Evolutionary conservation across 2,888 invertebrate genomes (phyloP).

Genomic region (Parascotia fuliginaria): DNA sequence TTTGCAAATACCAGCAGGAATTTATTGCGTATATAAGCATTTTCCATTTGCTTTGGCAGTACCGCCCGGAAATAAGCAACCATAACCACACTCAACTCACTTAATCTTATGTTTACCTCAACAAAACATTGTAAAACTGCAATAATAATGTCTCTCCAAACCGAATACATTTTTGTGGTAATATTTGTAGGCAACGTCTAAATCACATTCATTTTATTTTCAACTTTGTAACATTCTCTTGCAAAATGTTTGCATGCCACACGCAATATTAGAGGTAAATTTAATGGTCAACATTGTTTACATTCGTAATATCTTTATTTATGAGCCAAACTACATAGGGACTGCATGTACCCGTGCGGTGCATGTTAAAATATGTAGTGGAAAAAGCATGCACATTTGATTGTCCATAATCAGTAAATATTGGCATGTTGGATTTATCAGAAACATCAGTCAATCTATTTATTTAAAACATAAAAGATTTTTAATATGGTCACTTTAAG

Average conservation of each 20-base stretch:
- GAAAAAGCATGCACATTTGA: too few relatives aligned
- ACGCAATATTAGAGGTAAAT: constrained; percentile 45
- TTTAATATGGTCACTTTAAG: too few relatives aligned
- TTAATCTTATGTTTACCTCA: background rate
- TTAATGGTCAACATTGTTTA: constrained; percentile 43
- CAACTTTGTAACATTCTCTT: constrained; percentile 43
- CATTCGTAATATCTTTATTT: constrained; percentile 52
- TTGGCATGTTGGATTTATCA: too few relatives aligned
- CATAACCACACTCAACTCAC: background rate
- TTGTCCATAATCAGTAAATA: too few relatives aligned
- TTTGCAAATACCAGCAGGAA: too few relatives aligned
- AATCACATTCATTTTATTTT: constrained; percentile 47
- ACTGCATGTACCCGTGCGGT: background rate
- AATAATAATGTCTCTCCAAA: constrained; percentile 14
- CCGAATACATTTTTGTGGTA: constrained; percentile 16
- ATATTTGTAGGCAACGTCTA: constrained; percentile 50
- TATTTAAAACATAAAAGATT: too few relatives aligned
- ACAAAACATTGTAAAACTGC: constrained; percentile 6
- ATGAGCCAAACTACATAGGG: constrained; percentile 10
- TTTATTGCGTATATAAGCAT: too few relatives aligned
- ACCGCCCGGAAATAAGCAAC: background rate
- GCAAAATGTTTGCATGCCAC: constrained; percentile 51
- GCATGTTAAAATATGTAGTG: background rate
- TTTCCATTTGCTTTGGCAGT: too few relatives aligned
- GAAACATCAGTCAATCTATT: too few relatives aligned